Base-by-base conservation (phyloP, 1,140 invertebrate species). In the Calosoma granatense region DNA sequence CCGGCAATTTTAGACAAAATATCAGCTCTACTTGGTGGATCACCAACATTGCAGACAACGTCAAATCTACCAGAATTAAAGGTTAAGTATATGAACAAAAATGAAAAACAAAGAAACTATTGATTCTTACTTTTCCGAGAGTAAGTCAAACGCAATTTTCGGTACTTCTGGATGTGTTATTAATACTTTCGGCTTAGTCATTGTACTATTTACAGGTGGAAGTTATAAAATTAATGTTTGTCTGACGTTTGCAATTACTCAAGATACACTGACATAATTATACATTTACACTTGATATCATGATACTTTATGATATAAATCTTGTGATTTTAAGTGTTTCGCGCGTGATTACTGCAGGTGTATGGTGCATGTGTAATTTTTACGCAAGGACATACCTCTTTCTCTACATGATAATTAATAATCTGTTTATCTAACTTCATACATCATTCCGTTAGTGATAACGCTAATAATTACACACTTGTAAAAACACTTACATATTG, bases 91-190 rank as follows among this genome's bases (percentile, higher is more conserved):
- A 41, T 57, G 14, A 55, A 47, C 36, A 15, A 22, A 52, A 41
- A 19, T 19, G 11, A 22, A 22, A 51, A 55, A 54, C 14, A 55
- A 12, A 57, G 60, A n/a, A 56, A 43, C 22, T 23, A 53, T 47
- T 54, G 11, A 17, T 36, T 61, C 60, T 67, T 64, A 68, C 67
- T 61, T 56, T 36, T 54, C 20, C 30, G 54, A 39, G 20, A 70
- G 53, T 54, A 70, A 22, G 12, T 69, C 63, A 23, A 63, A 51
- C 6, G 61, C 67, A 47, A 59, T 30, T 60, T 61, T 17, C 9
- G 68, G 67, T 2, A 65, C 55, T 15, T 63, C 56, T 2, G 58
- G 53, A 60, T 67, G 64, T 17, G 61, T 63, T 26, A 68, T 60
- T 17, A 67, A 55, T 15, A 64, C 57, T 56, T 65, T 71, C 65